Evolutionary conservation across 2,888 invertebrate genomes (phyloP), one percentile per base, ranked within the genome.

Genomic region (Branchellion lobata): DNA sequence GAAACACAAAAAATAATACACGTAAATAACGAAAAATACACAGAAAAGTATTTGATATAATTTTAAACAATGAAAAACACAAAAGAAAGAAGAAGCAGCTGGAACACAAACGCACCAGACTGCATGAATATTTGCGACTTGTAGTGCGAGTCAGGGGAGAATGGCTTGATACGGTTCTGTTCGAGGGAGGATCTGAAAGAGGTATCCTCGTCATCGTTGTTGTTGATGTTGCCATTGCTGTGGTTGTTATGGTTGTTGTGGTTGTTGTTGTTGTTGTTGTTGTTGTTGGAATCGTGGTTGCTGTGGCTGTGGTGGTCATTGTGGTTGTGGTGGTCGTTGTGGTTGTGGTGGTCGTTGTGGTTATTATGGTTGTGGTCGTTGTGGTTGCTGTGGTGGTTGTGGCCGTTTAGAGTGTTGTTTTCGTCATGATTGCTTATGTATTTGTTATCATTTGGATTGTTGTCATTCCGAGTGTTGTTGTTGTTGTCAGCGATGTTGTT

Each of bases 41-140:
- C n/a, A n/a, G n/a, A n/a, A n/a, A n/a, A n/a, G n/a, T n/a, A n/a
- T n/a, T n/a, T n/a, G n/a, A n/a, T n/a, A n/a, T n/a, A n/a, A n/a
- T n/a, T n/a, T n/a, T n/a, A n/a, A n/a, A n/a, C n/a, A n/a, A n/a
- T n/a, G n/a, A n/a, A n/a, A n/a, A n/a, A n/a, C n/a, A n/a, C n/a
- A n/a, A n/a, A n/a, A n/a, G n/a, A n/a, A n/a, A n/a, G n/a, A n/a
- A n/a, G n/a, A n/a, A n/a, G n/a, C n/a, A n/a, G n/a, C n/a, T n/a
- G n/a, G n/a, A n/a, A n/a, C n/a, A n/a, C n/a, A 75, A 53, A 14
- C 36, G 1, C 21, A 77, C 77, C 77, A n/a, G 77, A 77, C 65
- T 77, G 77, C 77, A 77, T 77, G 77, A 77, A 77, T 31, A 77
- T 77, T 24, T 77, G 77, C 31, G 77, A 77, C 65, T 77, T 77